Conservation (phyloP, 64 coral and sea anemone species). For the Montipora capricornis region DNA sequence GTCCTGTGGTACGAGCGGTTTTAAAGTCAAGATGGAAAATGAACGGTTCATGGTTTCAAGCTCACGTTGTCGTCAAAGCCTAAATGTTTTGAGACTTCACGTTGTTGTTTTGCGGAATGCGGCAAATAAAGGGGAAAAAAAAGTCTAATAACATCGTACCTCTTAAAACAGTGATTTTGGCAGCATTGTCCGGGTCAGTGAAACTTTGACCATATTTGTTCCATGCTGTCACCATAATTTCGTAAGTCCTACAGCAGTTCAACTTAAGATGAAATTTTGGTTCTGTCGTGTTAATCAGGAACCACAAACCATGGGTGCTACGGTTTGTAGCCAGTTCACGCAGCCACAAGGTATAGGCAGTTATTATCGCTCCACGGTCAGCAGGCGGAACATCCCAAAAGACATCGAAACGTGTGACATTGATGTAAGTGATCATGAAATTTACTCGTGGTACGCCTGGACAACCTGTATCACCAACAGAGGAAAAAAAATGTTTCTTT, state of each 20-base stretch:
- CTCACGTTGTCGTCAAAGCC: too few relatives aligned
- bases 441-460: neutral
- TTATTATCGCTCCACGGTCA: neutral
- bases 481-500: too few relatives aligned
- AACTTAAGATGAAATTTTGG: neutral
- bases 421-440: neutral
- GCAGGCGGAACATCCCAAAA: neutral
- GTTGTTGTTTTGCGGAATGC: too few relatives aligned
- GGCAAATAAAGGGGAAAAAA: too few relatives aligned
- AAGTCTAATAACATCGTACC: neutral
- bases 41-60: too few relatives aligned
- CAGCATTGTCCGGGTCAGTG: constrained; percentile 2
- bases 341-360: constrained; percentile 3
- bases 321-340: neutral
- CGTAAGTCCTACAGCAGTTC: constrained; percentile 1
- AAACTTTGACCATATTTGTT: constrained; percentile 2
- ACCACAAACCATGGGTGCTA: neutral
- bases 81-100: too few relatives aligned
- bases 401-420: neutral
- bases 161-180: neutral
- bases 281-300: neutral
- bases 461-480: neutral
- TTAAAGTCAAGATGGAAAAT: too few relatives aligned
- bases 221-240: constrained; percentile 33
- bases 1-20: too few relatives aligned